These are phyloP conservation scores for Tinamus guttatus DNA, from an alignment of 2,113 vertebrate species.

Conservation along the genomic window DNA sequence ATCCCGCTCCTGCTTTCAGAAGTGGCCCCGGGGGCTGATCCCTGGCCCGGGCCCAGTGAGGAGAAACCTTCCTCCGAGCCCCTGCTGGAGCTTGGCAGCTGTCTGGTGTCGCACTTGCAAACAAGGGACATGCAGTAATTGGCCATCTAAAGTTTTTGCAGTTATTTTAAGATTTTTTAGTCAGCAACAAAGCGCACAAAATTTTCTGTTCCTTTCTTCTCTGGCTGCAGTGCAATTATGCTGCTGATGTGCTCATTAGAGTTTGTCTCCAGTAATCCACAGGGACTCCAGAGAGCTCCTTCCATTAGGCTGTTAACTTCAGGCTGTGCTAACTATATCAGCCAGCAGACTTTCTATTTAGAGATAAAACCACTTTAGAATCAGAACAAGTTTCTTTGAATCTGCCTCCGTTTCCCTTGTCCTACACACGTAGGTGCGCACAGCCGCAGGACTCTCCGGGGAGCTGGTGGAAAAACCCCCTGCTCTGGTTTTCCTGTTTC, in stretches of 20 bases:
- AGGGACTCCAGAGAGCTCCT: slow-evolving; percentile 1
- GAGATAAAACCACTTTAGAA: neutral
- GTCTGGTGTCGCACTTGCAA: neutral
- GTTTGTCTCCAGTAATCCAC: slow-evolving; percentile 23
- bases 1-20: neutral
- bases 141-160: neutral
- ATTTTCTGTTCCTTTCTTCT: slow-evolving; percentile 14
- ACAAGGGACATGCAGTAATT: neutral
- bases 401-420: neutral
- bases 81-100: neutral
- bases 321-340: neutral
- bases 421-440: neutral
- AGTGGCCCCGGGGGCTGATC: neutral
- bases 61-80: neutral
- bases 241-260: neutral
- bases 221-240: neutral
- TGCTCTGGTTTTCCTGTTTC: neutral
- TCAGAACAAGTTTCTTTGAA: neutral
- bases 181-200: neutral
- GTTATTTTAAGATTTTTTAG: slow-evolving; percentile 37
- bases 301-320: neutral
- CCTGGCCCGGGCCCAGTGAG: accelerated
- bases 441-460: neutral
- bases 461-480: neutral
- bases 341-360: neutral